Base-by-base conservation (phyloP, 2,888 invertebrate species). In the Villa cingulata region DNA sequence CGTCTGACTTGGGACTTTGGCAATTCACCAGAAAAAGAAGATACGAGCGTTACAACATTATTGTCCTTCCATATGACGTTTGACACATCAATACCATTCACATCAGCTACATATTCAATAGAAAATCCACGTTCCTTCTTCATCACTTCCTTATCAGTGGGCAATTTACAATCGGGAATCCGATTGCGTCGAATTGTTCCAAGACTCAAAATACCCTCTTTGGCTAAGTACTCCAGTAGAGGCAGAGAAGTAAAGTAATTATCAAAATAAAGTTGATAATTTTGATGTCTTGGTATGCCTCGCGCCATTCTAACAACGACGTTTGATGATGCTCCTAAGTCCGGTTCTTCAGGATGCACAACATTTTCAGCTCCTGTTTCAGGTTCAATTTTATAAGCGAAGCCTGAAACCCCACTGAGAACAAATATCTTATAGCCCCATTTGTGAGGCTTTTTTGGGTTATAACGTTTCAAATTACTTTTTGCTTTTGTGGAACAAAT, bases 111-210 rank as follows among this genome's bases (percentile, higher is more conserved):
- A 53, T 48, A 54, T 52, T 55, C 54, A 34, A 41, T 48, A 41
- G 48, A 44, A 48, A 43, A 57, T 51, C 50, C 57, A 34, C 54
- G 49, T 37, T 50, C 53, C 53, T 55, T 53, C 50, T 51, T 54
- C 53, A 37, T 51, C 53, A 60, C 32, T 55, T 56, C 49, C 52
- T 52, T 47, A 38, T 57, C 53, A 53, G 46, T 37, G 10, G 55
- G 55, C n/a, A 59, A 49, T 47, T 56, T 55, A 20, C 53, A 52
- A 20, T 55, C 53, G 20, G 57, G 56, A 15, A 65, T 58, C 44
- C 63, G 47, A 51, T 65, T 63, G 41, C 57, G 48, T 48, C 58
- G 52, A 37, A 61, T 50, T 38, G 60, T 59, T 12, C 59, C 59
- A 36, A 44, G 51, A 53, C 48, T 52, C 4, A 53, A 43, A 45